Evolutionary conservation across 1,140 invertebrate genomes (phyloP), one percentile per base, ranked within the genome.

Genomic region (Ganaspis sp.): DNA sequence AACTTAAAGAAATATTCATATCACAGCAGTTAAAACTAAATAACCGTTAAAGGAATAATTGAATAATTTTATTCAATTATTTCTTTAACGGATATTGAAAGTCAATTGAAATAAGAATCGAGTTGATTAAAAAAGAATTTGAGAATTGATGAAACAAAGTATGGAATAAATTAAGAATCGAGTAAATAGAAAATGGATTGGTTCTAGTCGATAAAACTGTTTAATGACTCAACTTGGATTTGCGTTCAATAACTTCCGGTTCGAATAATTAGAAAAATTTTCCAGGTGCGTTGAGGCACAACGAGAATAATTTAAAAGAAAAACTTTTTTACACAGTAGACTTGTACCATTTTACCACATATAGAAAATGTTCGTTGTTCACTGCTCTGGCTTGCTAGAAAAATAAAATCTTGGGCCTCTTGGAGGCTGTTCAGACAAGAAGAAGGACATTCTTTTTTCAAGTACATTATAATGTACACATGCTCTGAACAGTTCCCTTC

Each of bases 351-450:
- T 70, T 40, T 81, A 76, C 79, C 70, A 84, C 70, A 81, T 76
- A 84, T 73, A 78, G 42, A 76, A 81, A 82, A 84, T 84, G 83
- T 88, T 89, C 84, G 85, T 87, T 88, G 86, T 87, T 87, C 83
- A 88, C 83, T 87, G 83, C 86, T 88, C 87, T 89, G 85, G 87
- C 86, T 89, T 89, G 84, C 84, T 87, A 85, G 85, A 78, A 87
- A 81, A 80, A 81, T 73, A 84, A 81, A 84, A 85, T 86, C 76
- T 78, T 81, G 84, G 85, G 84, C 77, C 81, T 85, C 79, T 73
- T 75, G 86, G 80, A 79, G 79, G 78, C 73, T 74, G 79, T 84
- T 81, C 80, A 81, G 71, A 74, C 45, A 19, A 54, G 9, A 54
- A 23, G 19, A 9, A 11, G 9, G 9, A 54, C 21, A 54, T 73